Percentiles rank a stretch among this genome's conserved stretches.
Conservation (phyloP, 1,140 invertebrate species). For the Zaprionus taronus region DNA sequence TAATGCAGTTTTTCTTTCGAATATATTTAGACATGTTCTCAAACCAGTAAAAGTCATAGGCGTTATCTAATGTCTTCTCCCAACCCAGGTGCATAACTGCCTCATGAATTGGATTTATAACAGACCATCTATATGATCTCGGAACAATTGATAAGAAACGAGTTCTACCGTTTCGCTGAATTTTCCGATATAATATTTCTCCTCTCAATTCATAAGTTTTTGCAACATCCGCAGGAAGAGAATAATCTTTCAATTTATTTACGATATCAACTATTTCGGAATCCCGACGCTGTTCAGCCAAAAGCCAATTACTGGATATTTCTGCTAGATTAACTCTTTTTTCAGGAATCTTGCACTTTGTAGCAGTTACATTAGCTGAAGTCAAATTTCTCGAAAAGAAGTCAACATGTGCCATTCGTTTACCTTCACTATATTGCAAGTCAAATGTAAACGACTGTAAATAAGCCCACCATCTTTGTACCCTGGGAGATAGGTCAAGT, state of each 20-base stretch:
- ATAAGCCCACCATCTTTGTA: slow-evolving; percentile 20
- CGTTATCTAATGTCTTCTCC: slow-evolving; percentile 28
- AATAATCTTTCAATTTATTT: slow-evolving; percentile 24
- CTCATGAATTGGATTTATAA: slow-evolving; percentile 32
- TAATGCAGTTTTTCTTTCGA: slow-evolving; percentile 23
- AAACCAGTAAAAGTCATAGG: slow-evolving; percentile 23
- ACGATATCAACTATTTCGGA: slow-evolving; percentile 9
- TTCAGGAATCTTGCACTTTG: slow-evolving; percentile 12
- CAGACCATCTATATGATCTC: slow-evolving; percentile 26
- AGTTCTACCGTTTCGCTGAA: slow-evolving; percentile 18
- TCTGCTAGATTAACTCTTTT: slow-evolving; percentile 23
- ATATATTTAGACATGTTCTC: slow-evolving; percentile 20
- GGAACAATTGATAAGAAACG: slow-evolving; percentile 27
- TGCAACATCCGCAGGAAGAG: slow-evolving; percentile 12
- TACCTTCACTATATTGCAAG: slow-evolving; percentile 24
- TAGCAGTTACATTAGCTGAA: background rate
- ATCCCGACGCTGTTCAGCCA: slow-evolving; percentile 18
- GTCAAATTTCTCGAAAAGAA: slow-evolving; percentile 27
- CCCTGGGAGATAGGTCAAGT: slow-evolving; percentile 18
- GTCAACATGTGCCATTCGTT: slow-evolving; percentile 25
- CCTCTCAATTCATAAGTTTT: background rate
- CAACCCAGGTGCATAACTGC: slow-evolving; percentile 28
- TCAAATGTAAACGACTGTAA: slow-evolving; percentile 21
- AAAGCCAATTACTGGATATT: slow-evolving; percentile 21
- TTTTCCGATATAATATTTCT: slow-evolving; percentile 27